A percentile compares a stretch with the other conserved stretches of the same genome.
Evolutionary conservation across 2,113 vertebrate genomes (phyloP).

Genomic region (Gymnobelideus leadbeateri): DNA sequence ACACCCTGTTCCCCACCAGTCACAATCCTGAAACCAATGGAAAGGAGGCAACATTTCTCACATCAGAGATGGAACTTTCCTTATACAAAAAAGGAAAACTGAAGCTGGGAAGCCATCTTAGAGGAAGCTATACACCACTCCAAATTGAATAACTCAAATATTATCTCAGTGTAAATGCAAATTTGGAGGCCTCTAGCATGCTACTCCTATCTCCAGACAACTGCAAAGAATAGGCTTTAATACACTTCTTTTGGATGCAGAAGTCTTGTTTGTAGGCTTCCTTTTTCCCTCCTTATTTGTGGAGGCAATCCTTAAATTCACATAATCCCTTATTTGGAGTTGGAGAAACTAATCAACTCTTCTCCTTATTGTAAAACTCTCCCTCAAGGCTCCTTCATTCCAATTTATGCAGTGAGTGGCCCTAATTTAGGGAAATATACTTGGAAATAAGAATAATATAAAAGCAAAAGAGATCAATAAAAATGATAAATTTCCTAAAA

Average conservation of each 20-base stretch:
- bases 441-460: background rate
- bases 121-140: background rate
- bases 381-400: background rate
- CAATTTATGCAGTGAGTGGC: background rate
- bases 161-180: background rate
- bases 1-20: background rate
- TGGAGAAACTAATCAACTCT: background rate
- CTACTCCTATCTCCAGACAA: background rate
- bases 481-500: background rate
- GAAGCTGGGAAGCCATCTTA: background rate
- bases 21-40: background rate
- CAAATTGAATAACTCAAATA: background rate
- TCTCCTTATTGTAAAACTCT: background rate
- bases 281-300: background rate
- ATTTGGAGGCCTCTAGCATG: background rate
- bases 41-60: background rate
- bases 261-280: background rate
- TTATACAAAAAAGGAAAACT: background rate
- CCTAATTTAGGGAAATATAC: background rate
- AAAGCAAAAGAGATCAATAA: background rate
- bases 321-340: background rate
- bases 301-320: background rate
- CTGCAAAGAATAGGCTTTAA: background rate
- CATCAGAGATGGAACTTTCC: background rate
- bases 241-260: background rate